Evolutionary conservation across 2,797 vertebrate genomes (phyloP).

Genomic region (Tachyglossus aculeatus): DNA sequence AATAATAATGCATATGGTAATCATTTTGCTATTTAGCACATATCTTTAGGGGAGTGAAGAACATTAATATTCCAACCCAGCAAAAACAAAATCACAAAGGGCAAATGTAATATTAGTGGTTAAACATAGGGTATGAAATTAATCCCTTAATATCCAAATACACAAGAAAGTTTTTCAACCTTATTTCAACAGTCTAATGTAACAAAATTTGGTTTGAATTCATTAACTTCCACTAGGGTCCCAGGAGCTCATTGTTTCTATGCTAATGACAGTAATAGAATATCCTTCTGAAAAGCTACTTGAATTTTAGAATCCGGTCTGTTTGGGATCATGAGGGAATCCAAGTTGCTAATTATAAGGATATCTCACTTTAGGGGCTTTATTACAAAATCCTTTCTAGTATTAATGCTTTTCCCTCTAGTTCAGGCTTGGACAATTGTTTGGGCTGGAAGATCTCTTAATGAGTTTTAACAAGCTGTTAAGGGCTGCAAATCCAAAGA

Average conservation of each 20-base stretch:
- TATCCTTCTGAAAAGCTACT: not conserved
- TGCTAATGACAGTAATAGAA: not conserved
- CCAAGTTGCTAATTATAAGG: not conserved
- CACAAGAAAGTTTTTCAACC: not conserved
- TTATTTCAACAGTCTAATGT: too few relatives aligned
- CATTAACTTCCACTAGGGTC: not conserved
- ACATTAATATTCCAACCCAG: not conserved
- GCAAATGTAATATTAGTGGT: not conserved
- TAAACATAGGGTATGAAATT: not conserved
- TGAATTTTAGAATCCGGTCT: not conserved
- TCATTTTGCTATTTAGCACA: not conserved
- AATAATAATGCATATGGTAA: too few relatives aligned
- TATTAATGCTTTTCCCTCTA: not conserved
- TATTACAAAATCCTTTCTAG: not conserved
- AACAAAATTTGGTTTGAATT: not conserved
- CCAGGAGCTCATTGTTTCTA: not conserved
- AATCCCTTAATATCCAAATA: not conserved
- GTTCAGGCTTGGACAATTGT: not conserved
- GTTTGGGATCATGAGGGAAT: not conserved
- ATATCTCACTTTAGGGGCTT: not conserved
- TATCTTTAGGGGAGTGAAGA: conserved; percentile 12
- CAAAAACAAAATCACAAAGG: not conserved
- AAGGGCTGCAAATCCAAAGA: too few relatives aligned
- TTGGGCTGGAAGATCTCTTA: not conserved
- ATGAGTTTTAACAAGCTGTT: too few relatives aligned